A percentile compares a stretch with the other conserved stretches of the same genome.
Evolutionary conservation across 2,888 invertebrate species (phyloP).

Genomic region (Thera obeliscata): DNA sequence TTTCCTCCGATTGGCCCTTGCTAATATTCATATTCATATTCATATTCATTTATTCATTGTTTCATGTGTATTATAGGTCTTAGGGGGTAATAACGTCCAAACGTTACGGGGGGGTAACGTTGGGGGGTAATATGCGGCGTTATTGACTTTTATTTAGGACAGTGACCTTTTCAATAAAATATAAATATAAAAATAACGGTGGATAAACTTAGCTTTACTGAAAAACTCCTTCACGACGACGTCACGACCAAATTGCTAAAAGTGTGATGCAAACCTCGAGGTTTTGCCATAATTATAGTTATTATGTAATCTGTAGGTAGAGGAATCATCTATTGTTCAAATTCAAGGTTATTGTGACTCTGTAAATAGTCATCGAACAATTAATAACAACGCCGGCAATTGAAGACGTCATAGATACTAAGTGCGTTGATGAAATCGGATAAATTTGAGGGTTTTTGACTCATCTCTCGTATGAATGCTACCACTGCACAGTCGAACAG

Average conservation of each 20-base stretch:
- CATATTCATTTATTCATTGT: too few species aligned
- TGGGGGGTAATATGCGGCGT: too few species aligned
- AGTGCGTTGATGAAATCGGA: not conserved
- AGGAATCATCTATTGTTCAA: constrained; percentile 35
- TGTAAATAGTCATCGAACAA: constrained; percentile 26
- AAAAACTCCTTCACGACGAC: not conserved
- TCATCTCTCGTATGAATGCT: too few species aligned
- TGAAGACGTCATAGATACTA: constrained; percentile 4
- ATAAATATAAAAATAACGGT: too few species aligned
- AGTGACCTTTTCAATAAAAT: too few species aligned
- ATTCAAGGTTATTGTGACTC: constrained; percentile 28
- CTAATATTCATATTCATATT: too few species aligned
- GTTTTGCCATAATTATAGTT: constrained; percentile 30
- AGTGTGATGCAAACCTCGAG: constrained; percentile 25
- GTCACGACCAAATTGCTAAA: constrained; percentile 16
- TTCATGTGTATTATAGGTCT: too few species aligned
- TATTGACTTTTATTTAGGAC: too few species aligned
- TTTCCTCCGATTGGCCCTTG: too few species aligned
- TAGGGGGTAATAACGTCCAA: too few species aligned
- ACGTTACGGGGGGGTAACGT: too few species aligned
- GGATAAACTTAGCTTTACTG: not conserved
- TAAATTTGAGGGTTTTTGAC: not conserved
- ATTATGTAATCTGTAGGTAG: constrained; percentile 25
- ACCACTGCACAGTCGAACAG: too few species aligned
- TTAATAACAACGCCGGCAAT: constrained; percentile 14